These are phyloP conservation scores for Nycticryphes semicollaris DNA, from an alignment of 2,113 vertebrate species.

Conservation along the genomic window DNA sequence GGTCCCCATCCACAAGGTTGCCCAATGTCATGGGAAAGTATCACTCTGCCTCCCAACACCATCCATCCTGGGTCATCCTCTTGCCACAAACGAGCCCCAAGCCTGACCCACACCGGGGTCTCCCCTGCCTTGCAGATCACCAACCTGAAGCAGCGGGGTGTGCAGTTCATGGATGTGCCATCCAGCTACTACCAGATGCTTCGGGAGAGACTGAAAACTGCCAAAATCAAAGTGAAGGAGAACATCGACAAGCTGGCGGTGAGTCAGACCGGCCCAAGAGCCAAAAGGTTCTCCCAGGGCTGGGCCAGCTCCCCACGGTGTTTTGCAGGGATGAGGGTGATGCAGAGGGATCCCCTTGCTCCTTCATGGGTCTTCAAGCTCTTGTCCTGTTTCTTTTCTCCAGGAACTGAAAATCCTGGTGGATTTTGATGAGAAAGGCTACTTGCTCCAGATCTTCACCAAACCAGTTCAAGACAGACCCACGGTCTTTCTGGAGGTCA, in stretches of 20 bases:
- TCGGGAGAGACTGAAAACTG: slow-evolving; percentile 82
- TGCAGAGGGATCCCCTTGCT: neutral
- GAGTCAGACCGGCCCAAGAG: neutral
- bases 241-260: slow-evolving; percentile 85
- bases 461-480: slow-evolving; percentile 97
- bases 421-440: slow-evolving; percentile 94
- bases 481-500: slow-evolving; percentile 94
- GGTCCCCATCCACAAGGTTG: neutral
- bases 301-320: rapidly evolving
- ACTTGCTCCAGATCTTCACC: slow-evolving; percentile 97
- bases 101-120: rapidly evolving
- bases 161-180: slow-evolving; percentile 90
- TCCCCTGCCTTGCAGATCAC: slow-evolving; percentile 77
- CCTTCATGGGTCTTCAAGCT: neutral
- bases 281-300: neutral
- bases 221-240: slow-evolving; percentile 88
- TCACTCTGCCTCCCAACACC: rapidly evolving
- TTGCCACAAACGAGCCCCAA: neutral
- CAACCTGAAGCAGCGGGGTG: slow-evolving; percentile 87
- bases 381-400: neutral
- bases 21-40: neutral
- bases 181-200: slow-evolving; percentile 88
- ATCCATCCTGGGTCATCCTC: neutral
- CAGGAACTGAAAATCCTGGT: slow-evolving; percentile 94
- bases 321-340: neutral